phyloP scores from a whole-genome alignment of 2,113 vertebrate genomes.

The Erythrocebus patas region DNA sequence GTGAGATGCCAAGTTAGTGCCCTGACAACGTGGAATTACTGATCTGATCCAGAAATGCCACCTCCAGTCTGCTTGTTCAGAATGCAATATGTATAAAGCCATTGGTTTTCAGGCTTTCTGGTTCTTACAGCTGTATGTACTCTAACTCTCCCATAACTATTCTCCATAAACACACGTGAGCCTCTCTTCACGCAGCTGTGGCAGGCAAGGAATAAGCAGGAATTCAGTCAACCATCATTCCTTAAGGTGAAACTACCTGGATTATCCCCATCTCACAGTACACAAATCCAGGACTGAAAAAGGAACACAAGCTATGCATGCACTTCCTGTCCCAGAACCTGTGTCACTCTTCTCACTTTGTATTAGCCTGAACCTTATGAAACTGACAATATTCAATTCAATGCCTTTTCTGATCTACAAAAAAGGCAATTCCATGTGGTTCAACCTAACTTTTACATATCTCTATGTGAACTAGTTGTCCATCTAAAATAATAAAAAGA shows the following conservation, averaged over 20 bases:
- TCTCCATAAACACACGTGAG: neutral
- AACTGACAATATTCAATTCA: neutral
- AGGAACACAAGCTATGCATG: neutral
- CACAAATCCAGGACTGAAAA: neutral
- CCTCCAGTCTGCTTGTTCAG: neutral
- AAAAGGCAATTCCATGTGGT: neutral
- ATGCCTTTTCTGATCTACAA: neutral
- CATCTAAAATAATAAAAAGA: neutral
- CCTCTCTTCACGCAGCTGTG: neutral
- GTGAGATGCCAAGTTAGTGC: neutral
- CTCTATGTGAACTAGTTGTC: neutral
- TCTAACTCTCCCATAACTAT: neutral
- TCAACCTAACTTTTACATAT: neutral
- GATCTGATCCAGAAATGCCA: neutral
- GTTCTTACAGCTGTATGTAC: neutral
- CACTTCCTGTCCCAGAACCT: neutral
- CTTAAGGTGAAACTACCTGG: neutral
- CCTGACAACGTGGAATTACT: neutral
- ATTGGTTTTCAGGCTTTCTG: neutral
- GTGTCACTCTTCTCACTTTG: neutral
- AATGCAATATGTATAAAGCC: neutral
- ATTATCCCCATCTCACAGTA: neutral
- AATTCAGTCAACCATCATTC: neutral
- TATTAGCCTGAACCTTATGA: neutral
- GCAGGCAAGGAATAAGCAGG: neutral